A percentile compares a stretch with the other conserved stretches of the same genome.
phyloP scores from a whole-genome alignment of 2,888 invertebrate genomes.

The Invenusta paracnida region DNA sequence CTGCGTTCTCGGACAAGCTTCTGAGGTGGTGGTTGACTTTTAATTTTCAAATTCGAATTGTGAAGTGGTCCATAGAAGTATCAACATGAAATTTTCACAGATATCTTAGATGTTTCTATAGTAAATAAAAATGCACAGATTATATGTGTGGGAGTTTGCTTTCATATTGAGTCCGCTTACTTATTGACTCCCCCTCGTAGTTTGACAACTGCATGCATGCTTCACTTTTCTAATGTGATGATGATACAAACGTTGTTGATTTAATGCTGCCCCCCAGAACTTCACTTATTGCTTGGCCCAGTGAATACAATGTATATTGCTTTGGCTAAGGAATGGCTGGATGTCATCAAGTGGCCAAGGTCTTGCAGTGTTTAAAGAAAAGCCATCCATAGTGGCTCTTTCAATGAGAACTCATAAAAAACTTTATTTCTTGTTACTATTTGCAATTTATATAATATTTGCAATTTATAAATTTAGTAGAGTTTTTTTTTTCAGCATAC shows the following conservation, averaged over 20 bases:
- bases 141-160: no score
- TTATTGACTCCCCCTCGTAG: no score
- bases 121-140: no score
- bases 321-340: neutral
- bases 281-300: constrained; percentile 7
- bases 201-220: neutral
- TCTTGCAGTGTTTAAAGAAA: neutral
- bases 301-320: neutral
- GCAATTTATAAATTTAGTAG: no score
- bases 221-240: neutral
- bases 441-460: neutral
- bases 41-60: no score
- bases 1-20: no score
- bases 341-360: neutral
- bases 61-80: no score
- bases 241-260: constrained; percentile 10
- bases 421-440: neutral
- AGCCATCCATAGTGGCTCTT: neutral
- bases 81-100: no score
- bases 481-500: no score
- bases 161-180: no score
- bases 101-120: no score
- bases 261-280: neutral
- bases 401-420: neutral
- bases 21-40: no score